Evolutionary conservation across 2,113 vertebrate species (phyloP), one percentile per base, ranked within the genome.

Genomic region (Pelecanus crispus): DNA sequence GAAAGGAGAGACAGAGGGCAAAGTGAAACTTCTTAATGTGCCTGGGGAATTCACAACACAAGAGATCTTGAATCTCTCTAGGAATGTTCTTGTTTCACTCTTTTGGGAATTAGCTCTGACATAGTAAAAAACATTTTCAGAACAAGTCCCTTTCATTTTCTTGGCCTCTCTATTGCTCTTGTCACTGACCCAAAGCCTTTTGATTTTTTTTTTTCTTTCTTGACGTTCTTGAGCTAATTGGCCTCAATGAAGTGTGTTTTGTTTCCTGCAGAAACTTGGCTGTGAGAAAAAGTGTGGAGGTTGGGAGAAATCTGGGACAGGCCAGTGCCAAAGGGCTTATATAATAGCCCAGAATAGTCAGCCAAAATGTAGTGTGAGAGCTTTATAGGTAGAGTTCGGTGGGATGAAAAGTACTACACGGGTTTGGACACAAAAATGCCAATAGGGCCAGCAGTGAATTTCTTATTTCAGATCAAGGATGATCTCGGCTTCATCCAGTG

Each of bases 181-280:
- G 90, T 92, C 83, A 81, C 82, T 96, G 94, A 94, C 84, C 94
- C 96, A 95, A 96, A 92, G 80, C 81, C 75, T 97, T 92, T 90
- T 82, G 72, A 88, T 70, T 88, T 94, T 82, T 78, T 78, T 73
- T 86, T 81, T 87, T 58, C 65, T 79, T 82, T 92, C 97, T 92
- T 92, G 72, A 96, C 70, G 20, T 95, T 95, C 82, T 92, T 88
- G 78, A 91, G 91, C 83, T 97, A 97, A 98, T 98, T 97, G 87
- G 95, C 71, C 82, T 90, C 85, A 94, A 32, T 95, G 86, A 96
- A 97, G 96, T 97, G 95, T 96, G 92, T 92, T 97, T 98, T 97
- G 88, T 97, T 97, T 97, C 96, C 85, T 97, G 87, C 78, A 95
- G 81, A 95, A 95, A 95, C 87, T 96, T 97, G 93, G 92, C 97